Base-by-base conservation (phyloP, 2,113 vertebrate species). In the Pterocles burchelli region DNA sequence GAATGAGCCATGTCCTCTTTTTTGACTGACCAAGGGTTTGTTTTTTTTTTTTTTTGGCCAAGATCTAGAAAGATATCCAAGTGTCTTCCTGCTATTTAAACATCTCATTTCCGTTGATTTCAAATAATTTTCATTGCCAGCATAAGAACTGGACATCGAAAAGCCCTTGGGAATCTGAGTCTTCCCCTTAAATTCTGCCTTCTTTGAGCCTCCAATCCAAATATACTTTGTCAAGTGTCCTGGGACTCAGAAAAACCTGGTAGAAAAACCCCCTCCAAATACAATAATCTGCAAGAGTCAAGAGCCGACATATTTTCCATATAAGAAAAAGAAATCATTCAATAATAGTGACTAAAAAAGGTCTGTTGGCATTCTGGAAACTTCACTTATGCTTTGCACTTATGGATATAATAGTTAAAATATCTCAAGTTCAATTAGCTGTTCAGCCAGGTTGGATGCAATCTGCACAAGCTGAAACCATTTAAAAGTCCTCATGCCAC, bases 401-500 rank as follows among this genome's bases (percentile, higher is more conserved):
- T 87, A 77, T 11, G 48, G 59, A 63, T 8, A 1, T 43, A 74
- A 90, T 67, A 62, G 66, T 73, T 91, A 68, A 82, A 91, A 38
- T 18, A 93, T 7, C 79, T 83, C 29, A 79, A 95, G 52, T 94
- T 96, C 67, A 63, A 55, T 74, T 68, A 67, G 17, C 22, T 82
- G 7, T 41, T 70, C 70, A 94, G 59, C 57, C 76, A 93, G 62
- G 52, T 28, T 93, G 68, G 73, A 33, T 20, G 16, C 6, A n/a
- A 1, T 5, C 77, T 88, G 33, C 52, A 43, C 46, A 55, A 51
- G 19, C 68, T 95, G 85, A 91, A 91, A 67, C 57, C 36, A 94
- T 96, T 94, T 76, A 84, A 41, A 95, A 89, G 63, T 94, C 76
- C 73, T 95, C 54, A 45, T 80, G 75, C 33, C 93, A 67, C 90